These are phyloP conservation scores for Megaceryle torquata DNA, from an alignment of 2,113 vertebrate species.

Conservation along the genomic window DNA sequence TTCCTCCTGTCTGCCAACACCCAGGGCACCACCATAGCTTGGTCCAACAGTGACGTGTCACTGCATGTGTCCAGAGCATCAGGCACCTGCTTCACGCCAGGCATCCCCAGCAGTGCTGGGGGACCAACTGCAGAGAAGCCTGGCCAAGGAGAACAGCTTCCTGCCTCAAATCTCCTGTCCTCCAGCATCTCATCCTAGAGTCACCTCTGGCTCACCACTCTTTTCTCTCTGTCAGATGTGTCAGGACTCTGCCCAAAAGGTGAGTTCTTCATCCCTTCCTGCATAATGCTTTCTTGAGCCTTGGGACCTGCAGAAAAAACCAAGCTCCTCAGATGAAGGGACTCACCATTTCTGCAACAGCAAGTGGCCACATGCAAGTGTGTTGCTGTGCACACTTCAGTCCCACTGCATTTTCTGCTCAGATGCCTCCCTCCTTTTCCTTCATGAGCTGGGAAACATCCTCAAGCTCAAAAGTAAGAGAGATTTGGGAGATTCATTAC, in stretches of 20 bases:
- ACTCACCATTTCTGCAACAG: background rate
- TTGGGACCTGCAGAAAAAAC: background rate
- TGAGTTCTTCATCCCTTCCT: background rate
- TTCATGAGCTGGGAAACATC: background rate
- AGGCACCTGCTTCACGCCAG: background rate
- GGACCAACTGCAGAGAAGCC: background rate
- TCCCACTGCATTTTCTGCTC: background rate
- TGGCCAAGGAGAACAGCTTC: background rate
- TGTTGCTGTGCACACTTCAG: background rate
- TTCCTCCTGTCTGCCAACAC: background rate
- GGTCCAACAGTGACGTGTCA: background rate
- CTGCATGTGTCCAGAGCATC: background rate
- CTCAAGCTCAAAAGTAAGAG: background rate
- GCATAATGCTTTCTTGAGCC: background rate
- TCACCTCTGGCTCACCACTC: background rate
- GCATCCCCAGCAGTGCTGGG: background rate
- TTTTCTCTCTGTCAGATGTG: background rate
- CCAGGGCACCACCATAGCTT: background rate
- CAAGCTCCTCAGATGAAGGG: background rate
- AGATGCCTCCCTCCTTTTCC: background rate
- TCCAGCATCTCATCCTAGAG: background rate
- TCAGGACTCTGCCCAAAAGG: background rate
- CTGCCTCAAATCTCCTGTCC: background rate
- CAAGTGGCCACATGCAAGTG: rapidly evolving
- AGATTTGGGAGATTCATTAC: background rate